Conservation (phyloP, 2,888 invertebrate genomes). For the Caenorhabditis sp. region DNA sequence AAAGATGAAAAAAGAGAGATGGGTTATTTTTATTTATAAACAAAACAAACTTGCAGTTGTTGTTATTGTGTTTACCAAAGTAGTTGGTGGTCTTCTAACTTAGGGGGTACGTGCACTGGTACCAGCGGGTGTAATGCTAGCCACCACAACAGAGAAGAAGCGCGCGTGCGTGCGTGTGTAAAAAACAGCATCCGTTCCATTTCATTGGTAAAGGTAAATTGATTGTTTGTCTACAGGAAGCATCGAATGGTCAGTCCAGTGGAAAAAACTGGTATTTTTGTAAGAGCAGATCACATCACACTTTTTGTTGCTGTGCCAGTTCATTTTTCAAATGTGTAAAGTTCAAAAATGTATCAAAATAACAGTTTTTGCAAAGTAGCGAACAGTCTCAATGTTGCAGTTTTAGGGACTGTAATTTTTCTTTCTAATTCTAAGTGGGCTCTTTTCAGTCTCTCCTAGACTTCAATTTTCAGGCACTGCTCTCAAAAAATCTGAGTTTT, state of each 20-base stretch:
- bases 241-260: not conserved
- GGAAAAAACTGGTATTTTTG: no score
- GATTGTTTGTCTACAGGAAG: not conserved
- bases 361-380: not conserved
- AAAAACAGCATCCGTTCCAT: slow-evolving; percentile 17
- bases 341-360: slow-evolving; percentile 36
- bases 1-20: not conserved
- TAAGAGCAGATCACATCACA: no score
- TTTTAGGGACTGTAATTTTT: no score
- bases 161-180: slow-evolving; percentile 4
- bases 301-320: not conserved
- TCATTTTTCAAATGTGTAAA: slow-evolving; percentile 16
- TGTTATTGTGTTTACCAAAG: slow-evolving; percentile 11
- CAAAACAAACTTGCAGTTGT: not conserved
- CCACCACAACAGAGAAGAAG: slow-evolving; percentile 3
- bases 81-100: not conserved
- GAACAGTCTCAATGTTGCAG: no score
- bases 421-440: no score
- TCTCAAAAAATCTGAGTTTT: no score
- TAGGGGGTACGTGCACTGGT: slow-evolving; percentile 17
- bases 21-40: slow-evolving; percentile 13
- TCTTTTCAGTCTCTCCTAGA: no score
- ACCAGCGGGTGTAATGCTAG: slow-evolving; percentile 16
- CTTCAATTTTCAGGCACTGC: no score
- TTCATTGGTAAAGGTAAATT: slow-evolving; percentile 8